These are phyloP conservation scores for Vidua macroura DNA, from an alignment of 2,113 vertebrate species.

Conservation along the genomic window DNA sequence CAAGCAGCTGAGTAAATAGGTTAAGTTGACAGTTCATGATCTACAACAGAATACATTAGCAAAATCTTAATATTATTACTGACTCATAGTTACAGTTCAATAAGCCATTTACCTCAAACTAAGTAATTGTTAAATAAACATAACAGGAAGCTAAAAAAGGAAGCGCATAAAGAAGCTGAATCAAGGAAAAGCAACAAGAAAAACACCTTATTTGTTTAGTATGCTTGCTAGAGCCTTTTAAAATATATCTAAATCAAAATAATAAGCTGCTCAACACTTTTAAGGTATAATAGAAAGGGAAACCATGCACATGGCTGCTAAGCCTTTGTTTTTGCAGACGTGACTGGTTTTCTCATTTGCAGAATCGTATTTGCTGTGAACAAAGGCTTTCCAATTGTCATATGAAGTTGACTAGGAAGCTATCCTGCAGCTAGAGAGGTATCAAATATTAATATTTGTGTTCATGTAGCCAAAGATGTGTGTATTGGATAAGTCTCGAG, in stretches of 20 bases:
- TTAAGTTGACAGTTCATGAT: neutral
- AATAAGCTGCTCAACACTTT: neutral
- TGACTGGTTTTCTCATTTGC: neutral
- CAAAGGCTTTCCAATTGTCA: conserved; percentile 4
- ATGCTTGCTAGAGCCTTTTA: neutral
- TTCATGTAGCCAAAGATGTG: neutral
- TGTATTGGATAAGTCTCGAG: neutral
- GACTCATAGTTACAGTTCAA: neutral
- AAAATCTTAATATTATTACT: neutral
- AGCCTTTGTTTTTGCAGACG: neutral
- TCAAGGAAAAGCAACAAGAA: neutral
- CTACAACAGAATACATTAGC: neutral
- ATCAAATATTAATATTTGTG: conserved; percentile 37
- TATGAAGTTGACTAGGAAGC: neutral
- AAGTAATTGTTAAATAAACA: neutral
- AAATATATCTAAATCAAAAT: neutral
- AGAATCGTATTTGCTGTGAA: neutral
- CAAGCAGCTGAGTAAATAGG: neutral
- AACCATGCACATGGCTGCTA: neutral
- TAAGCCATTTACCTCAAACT: neutral
- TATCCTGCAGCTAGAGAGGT: neutral
- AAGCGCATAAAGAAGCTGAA: neutral
- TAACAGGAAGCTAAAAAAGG: neutral
- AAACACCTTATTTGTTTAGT: neutral
- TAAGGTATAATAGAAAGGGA: neutral